Percentiles rank a stretch among this genome's conserved stretches.
Conservation (phyloP, 2,888 invertebrate species). For the Acanthosepion lycidas region DNA sequence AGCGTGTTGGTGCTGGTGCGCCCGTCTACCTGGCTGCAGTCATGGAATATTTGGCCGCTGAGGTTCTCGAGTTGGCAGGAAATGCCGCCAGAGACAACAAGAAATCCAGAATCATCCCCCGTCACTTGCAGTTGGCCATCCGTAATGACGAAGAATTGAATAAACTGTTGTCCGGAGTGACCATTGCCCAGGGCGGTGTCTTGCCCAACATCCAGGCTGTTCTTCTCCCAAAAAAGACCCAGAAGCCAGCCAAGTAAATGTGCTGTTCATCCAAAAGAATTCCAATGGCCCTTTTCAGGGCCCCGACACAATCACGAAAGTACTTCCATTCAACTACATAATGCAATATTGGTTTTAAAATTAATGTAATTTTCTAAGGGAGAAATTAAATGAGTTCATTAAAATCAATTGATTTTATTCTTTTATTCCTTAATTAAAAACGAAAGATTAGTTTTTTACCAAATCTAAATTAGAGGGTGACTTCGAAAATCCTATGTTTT, state of each 20-base stretch:
- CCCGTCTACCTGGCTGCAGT: constrained; percentile 73
- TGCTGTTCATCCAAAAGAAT: neutral
- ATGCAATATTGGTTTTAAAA: neutral
- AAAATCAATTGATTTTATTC: no score
- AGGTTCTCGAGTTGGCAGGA: constrained; percentile 76
- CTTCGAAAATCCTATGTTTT: no score
- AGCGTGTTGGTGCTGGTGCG: constrained; percentile 72
- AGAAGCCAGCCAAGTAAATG: constrained; percentile 44
- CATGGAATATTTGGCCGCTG: constrained; percentile 78
- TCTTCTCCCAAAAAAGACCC: constrained; percentile 82
- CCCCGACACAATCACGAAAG: constrained; percentile 53
- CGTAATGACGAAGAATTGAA: constrained; percentile 87
- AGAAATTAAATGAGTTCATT: no score
- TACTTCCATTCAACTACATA: neutral
- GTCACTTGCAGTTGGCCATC: constrained; percentile 85
- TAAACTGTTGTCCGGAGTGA: constrained; percentile 83
- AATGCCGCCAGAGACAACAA: constrained; percentile 78
- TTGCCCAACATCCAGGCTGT: constrained; percentile 85
- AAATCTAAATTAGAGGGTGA: no score
- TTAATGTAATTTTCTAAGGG: no score
- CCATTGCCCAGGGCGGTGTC: constrained; percentile 88
- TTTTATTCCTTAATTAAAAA: no score
- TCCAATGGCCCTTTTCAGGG: constrained; percentile 62
- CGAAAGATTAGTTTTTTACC: no score
- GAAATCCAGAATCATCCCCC: constrained; percentile 82